phyloP scores from a whole-genome alignment of 1,140 invertebrate species.

The Calliopsis andreniformis region DNA sequence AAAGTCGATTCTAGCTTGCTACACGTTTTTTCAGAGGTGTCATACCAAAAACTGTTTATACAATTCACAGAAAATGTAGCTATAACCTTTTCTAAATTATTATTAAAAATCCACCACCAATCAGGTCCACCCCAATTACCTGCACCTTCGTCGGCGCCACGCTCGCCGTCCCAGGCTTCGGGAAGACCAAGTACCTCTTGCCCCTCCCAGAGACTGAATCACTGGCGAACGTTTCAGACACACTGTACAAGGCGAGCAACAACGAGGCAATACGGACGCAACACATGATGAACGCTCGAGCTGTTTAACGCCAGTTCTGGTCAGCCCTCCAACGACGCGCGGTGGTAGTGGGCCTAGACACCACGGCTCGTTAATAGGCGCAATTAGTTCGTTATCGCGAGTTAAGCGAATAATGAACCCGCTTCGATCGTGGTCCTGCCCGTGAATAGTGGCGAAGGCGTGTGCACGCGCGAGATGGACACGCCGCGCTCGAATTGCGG shows the following conservation, averaged over 20 bases:
- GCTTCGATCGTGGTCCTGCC: constrained; percentile 26
- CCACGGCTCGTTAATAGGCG: constrained; percentile 39
- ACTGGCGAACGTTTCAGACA: neutral
- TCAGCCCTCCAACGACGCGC: neutral
- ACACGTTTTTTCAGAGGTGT: no score
- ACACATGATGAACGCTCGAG: neutral
- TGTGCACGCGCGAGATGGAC: neutral
- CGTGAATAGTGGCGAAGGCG: neutral
- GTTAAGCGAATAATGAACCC: constrained; percentile 55
- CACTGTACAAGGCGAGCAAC: neutral
- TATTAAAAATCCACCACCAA: no score
- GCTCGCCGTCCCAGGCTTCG: constrained; percentile 53
- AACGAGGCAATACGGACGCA: neutral
- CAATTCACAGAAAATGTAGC: no score
- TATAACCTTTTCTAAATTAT: no score
- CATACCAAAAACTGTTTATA: no score
- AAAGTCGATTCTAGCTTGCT: no score
- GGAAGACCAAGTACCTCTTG: constrained; percentile 76
- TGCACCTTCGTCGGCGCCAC: constrained; percentile 72
- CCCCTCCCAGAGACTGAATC: constrained; percentile 33
- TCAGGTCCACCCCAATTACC: no score
- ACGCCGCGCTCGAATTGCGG: constrained; percentile 14
- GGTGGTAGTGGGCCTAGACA: no score
- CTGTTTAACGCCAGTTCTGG: neutral
- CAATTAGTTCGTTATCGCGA: constrained; percentile 45